Conservation (phyloP, 2,888 invertebrate genomes). For the Archips crataeganus region DNA sequence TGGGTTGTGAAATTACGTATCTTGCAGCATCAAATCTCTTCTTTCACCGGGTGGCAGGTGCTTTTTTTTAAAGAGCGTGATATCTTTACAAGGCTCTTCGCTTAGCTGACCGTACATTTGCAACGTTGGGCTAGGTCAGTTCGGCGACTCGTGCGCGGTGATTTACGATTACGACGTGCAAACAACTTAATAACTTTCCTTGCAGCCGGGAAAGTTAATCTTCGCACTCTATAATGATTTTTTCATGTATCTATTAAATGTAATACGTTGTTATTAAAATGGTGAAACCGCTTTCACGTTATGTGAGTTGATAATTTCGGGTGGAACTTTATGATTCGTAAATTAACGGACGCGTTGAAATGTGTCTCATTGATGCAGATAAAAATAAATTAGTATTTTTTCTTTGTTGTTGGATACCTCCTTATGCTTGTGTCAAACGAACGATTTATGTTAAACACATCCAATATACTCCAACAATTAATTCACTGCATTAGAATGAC, state of each 20-base stretch:
- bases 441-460: too few species aligned
- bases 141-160: constrained; percentile 13
- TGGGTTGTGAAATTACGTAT: too few species aligned
- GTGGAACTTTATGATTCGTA: neutral
- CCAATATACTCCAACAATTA: too few species aligned
- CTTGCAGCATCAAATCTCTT: too few species aligned
- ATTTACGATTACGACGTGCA: constrained; percentile 35
- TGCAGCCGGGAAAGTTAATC: constrained; percentile 28
- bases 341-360: neutral
- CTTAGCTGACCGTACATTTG: neutral
- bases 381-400: too few species aligned
- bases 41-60: too few species aligned
- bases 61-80: too few species aligned
- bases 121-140: constrained; percentile 18
- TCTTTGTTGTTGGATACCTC: too few species aligned
- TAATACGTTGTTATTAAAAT: constrained; percentile 19
- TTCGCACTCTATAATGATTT: constrained; percentile 12
- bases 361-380: too few species aligned
- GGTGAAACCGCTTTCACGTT: constrained; percentile 2
- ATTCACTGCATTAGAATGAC: too few species aligned
- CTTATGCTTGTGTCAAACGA: too few species aligned
- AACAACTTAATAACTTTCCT: constrained; percentile 42
- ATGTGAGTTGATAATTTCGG: neutral
- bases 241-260: constrained; percentile 11
- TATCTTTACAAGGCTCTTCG: too few species aligned